Percentiles rank a stretch among this genome's conserved stretches.
Conservation (phyloP, 2,888 invertebrate species). For the Protophormia terraenovae region DNA sequence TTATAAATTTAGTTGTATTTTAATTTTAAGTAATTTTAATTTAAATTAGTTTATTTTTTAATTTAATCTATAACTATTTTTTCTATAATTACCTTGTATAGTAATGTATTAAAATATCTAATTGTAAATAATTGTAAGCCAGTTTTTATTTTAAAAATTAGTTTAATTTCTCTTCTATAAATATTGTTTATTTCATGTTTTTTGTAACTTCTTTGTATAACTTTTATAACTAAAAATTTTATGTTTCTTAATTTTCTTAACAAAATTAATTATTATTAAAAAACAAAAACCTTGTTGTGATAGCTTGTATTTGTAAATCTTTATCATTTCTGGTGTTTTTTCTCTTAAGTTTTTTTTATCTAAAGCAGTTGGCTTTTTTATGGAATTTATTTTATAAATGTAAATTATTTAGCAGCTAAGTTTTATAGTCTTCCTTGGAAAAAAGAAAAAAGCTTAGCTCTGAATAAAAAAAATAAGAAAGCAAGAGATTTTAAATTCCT, state of each 20-base stretch:
- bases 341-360: neutral
- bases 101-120: conserved; percentile 23
- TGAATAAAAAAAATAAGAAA: neutral
- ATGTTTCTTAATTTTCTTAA: neutral
- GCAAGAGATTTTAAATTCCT: conserved; percentile 41
- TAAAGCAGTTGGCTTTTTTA: conserved; percentile 39
- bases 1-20: conserved; percentile 32
- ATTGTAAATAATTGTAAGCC: conserved; percentile 58
- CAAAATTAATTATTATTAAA: conserved; percentile 41
- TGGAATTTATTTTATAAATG: neutral
- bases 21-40: conserved; percentile 5
- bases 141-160: conserved; percentile 40
- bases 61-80: conserved; percentile 56
- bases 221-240: neutral
- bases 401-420: conserved; percentile 36
- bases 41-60: conserved; percentile 12
- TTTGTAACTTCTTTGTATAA: neutral
- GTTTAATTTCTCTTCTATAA: conserved; percentile 25
- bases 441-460: conserved; percentile 46
- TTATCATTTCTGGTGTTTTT: conserved; percentile 24
- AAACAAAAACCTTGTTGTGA: conserved; percentile 64
- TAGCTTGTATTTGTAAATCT: conserved; percentile 64
- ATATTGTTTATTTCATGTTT: conserved; percentile 15
- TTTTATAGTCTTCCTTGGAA: conserved; percentile 58
- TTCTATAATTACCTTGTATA: conserved; percentile 57